Evolutionary conservation across 1,140 invertebrate genomes (phyloP).

Genomic region (Doryteuthis pealeii): DNA sequence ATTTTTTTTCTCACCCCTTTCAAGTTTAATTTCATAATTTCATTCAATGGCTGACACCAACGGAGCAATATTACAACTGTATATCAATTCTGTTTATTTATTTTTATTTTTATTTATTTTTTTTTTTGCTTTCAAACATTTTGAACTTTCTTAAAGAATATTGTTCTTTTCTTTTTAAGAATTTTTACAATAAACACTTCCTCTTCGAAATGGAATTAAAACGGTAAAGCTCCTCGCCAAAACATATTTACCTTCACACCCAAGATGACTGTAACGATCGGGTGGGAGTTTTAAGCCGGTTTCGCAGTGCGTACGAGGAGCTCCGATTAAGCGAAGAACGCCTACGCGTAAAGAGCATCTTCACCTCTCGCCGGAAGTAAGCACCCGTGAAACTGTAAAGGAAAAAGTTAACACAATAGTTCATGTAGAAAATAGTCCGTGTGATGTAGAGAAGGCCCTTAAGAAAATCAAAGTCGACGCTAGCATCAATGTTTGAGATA

Average conservation of each 20-base stretch:
- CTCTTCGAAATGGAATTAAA: no score
- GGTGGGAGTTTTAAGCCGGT: neutral
- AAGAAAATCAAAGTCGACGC: slow-evolving; percentile 24
- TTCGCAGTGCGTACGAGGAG: neutral
- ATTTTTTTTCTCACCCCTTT: no score
- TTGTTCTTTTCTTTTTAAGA: no score
- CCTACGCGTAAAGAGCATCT: slow-evolving; percentile 21
- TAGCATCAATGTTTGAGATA: neutral
- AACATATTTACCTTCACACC: neutral
- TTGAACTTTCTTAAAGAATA: no score
- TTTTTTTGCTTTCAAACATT: no score
- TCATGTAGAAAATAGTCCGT: slow-evolving; percentile 45
- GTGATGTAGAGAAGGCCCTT: slow-evolving; percentile 36
- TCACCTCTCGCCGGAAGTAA: slow-evolving; percentile 39
- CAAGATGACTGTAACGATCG: neutral
- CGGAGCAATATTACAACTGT: no score
- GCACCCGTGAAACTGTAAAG: slow-evolving; percentile 47
- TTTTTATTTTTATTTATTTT: no score
- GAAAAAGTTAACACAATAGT: slow-evolving; percentile 51
- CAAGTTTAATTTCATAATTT: no score
- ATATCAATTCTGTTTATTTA: no score
- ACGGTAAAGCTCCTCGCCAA: no score
- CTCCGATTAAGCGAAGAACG: neutral
- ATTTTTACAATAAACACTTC: no score
- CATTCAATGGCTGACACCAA: no score